phyloP scores from a whole-genome alignment of 2,113 vertebrate genomes.

The Oenanthe melanoleuca region DNA sequence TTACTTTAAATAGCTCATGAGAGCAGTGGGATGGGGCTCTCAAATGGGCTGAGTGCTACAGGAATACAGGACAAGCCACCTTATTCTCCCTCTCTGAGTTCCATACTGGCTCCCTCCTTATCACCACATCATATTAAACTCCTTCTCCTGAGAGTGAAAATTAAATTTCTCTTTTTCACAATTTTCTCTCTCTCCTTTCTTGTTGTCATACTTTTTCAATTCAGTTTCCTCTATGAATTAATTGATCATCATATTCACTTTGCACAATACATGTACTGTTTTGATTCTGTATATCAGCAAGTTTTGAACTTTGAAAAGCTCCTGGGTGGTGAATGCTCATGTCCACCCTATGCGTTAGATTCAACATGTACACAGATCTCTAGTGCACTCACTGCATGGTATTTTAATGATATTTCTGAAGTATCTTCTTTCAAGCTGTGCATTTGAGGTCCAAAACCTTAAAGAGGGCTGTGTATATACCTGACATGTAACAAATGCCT shows the following conservation, averaged over 20 bases:
- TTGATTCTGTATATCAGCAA: background rate
- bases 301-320: background rate
- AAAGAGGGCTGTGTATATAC: background rate
- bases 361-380: fast-evolving
- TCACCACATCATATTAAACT: background rate
- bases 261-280: background rate
- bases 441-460: background rate
- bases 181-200: background rate
- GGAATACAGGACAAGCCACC: background rate
- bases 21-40: background rate
- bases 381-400: background rate
- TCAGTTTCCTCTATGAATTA: background rate
- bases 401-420: background rate
- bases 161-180: background rate
- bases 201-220: background rate
- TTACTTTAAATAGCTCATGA: background rate
- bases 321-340: background rate
- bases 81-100: background rate
- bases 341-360: fast-evolving
- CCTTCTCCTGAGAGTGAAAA: background rate
- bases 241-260: background rate
- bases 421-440: background rate
- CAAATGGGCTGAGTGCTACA: background rate
- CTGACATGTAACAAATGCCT: background rate
- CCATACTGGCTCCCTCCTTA: background rate